These are phyloP conservation scores for Cochlearius cochlearius DNA, from an alignment of 2,113 vertebrate species.

Conservation along the genomic window DNA sequence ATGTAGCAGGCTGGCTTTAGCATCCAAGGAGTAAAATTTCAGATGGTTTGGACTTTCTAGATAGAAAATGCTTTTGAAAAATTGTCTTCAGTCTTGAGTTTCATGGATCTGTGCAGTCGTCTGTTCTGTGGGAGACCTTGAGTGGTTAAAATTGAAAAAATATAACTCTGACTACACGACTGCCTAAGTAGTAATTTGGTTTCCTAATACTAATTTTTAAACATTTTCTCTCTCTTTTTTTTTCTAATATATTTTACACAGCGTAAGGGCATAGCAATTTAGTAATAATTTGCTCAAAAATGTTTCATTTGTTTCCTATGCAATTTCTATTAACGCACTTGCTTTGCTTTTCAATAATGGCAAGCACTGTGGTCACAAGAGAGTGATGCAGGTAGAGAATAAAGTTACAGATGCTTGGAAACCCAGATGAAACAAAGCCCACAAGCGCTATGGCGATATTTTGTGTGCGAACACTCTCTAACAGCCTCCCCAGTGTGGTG, in stretches of 20 bases:
- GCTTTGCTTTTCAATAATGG: slow-evolving; percentile 67
- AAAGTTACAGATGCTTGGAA: slow-evolving; percentile 74
- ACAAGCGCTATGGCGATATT: rapidly evolving
- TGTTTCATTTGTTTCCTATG: slow-evolving; percentile 40
- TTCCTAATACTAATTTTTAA: not conserved
- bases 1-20: not conserved
- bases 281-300: slow-evolving; percentile 77
- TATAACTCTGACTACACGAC: slow-evolving; percentile 76
- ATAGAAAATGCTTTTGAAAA: not conserved
- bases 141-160: slow-evolving; percentile 73
- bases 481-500: not conserved
- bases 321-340: slow-evolving; percentile 60
- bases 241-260: slow-evolving; percentile 74
- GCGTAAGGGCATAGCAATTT: slow-evolving; percentile 70
- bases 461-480: not conserved
- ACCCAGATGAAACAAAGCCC: not conserved
- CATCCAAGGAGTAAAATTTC: not conserved
- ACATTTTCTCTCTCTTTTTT: not conserved
- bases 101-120: not conserved
- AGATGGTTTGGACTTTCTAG: not conserved
- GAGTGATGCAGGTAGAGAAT: slow-evolving; percentile 78
- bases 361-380: slow-evolving; percentile 69
- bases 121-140: not conserved
- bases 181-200: not conserved
- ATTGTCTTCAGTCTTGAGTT: not conserved